Evolutionary conservation across 2,888 invertebrate genomes (phyloP).

Genomic region (Autographa pulchrina): DNA sequence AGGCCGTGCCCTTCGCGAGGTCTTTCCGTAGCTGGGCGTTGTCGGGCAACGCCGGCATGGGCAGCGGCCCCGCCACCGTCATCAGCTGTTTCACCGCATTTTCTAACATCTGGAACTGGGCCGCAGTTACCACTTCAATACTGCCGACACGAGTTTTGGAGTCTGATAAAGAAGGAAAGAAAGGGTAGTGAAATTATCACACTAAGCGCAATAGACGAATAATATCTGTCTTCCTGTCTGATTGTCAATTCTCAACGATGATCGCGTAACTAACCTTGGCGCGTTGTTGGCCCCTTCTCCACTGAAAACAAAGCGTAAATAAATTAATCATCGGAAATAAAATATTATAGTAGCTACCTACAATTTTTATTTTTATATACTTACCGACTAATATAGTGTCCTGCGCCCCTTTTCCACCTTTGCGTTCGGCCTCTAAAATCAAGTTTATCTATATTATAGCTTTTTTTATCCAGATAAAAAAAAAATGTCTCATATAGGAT

Average conservation of each 20-base stretch:
- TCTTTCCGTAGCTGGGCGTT: slow-evolving; percentile 71
- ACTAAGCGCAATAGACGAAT: background rate
- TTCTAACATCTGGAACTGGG: slow-evolving; percentile 74
- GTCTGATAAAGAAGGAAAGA: slow-evolving; percentile 25
- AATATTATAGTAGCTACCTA: no score
- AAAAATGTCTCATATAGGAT: no score
- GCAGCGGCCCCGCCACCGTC: slow-evolving; percentile 63
- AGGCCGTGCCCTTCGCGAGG: slow-evolving; percentile 74
- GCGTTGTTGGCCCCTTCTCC: slow-evolving; percentile 67
- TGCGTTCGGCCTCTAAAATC: slow-evolving; percentile 29
- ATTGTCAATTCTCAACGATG: no score
- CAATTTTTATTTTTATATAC: no score
- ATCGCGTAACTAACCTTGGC: slow-evolving; percentile 58
- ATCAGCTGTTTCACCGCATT: slow-evolving; percentile 65
- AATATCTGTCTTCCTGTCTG: background rate
- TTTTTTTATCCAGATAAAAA: no score
- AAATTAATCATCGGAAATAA: background rate
- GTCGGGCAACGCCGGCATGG: slow-evolving; percentile 72
- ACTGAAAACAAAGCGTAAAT: slow-evolving; percentile 66
- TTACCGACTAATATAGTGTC: slow-evolving; percentile 74
- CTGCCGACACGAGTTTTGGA: slow-evolving; percentile 64
- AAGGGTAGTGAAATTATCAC: background rate
- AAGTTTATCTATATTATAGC: background rate
- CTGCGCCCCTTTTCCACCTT: slow-evolving; percentile 45
- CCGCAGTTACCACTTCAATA: slow-evolving; percentile 79